phyloP scores from a whole-genome alignment of 2,113 vertebrate species.

The Zingel zingel region DNA sequence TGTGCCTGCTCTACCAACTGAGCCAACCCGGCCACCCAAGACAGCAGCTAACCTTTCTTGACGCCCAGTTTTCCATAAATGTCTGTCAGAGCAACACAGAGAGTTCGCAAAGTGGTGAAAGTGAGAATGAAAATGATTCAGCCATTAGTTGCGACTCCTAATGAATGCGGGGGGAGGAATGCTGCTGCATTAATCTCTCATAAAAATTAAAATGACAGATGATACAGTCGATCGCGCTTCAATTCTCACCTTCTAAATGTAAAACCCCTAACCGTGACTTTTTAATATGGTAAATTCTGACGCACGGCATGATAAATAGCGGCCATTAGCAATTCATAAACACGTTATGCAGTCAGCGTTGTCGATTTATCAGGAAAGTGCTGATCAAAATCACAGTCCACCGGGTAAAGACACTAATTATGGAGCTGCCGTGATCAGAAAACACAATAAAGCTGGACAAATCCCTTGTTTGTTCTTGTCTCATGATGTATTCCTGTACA shows the following conservation, averaged over 20 bases:
- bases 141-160: slow-evolving; percentile 11
- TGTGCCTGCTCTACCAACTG: no score
- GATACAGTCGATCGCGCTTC: slow-evolving; percentile 49
- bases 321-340: slow-evolving; percentile 72
- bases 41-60: neutral
- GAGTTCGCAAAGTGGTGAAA: neutral
- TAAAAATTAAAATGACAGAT: slow-evolving; percentile 62
- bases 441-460: slow-evolving; percentile 17
- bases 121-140: slow-evolving; percentile 3
- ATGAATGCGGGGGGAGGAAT: slow-evolving; percentile 47
- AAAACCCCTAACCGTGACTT: slow-evolving; percentile 60
- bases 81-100: neutral
- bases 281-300: slow-evolving; percentile 53
- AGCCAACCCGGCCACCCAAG: no score
- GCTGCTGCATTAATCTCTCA: slow-evolving; percentile 55
- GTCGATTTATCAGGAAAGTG: slow-evolving; percentile 59
- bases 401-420: slow-evolving; percentile 32
- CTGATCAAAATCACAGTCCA: slow-evolving; percentile 52
- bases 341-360: slow-evolving; percentile 30
- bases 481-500: slow-evolving; percentile 18
- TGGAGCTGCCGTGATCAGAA: slow-evolving; percentile 31
- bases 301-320: slow-evolving; percentile 53
- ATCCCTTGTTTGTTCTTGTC: slow-evolving; percentile 16
- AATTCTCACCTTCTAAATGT: slow-evolving; percentile 64
- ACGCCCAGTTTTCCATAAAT: neutral